Conservation (phyloP, 2,888 invertebrate species). For the Habrosyne pyritoides region DNA sequence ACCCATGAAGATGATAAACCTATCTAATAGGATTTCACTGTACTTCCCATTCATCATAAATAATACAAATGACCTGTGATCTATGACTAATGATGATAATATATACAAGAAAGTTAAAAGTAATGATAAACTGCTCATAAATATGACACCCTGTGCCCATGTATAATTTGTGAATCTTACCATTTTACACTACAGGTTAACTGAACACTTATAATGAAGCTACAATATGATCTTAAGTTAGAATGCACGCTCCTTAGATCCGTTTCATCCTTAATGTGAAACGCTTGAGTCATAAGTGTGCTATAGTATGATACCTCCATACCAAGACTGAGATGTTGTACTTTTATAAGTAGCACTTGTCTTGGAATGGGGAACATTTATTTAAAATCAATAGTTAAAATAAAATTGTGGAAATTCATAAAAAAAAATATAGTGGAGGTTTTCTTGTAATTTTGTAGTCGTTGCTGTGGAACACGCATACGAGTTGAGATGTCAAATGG, state of each 20-base stretch:
- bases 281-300: slow-evolving; percentile 84
- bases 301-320: slow-evolving; percentile 75
- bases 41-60: background rate
- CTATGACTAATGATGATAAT: no score
- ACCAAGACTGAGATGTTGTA: slow-evolving; percentile 63
- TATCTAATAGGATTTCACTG: no score
- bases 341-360: slow-evolving; percentile 49
- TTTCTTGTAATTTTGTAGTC: slow-evolving; percentile 72
- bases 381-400: no score
- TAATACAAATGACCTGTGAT: background rate
- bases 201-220: no score
- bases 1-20: background rate
- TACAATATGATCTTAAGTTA: background rate
- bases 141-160: no score
- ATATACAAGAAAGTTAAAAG: no score
- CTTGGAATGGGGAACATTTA: slow-evolving; percentile 74
- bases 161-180: no score
- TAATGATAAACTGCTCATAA: no score
- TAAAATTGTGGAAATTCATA: no score
- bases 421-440: no score
- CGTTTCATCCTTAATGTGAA: slow-evolving; percentile 75
- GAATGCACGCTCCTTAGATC: slow-evolving; percentile 81
- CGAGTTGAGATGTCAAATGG: slow-evolving; percentile 97
- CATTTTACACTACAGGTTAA: no score
- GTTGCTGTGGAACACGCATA: slow-evolving; percentile 94